Base-by-base conservation (phyloP, 1,140 invertebrate species). In the Drosophila repleta region DNA sequence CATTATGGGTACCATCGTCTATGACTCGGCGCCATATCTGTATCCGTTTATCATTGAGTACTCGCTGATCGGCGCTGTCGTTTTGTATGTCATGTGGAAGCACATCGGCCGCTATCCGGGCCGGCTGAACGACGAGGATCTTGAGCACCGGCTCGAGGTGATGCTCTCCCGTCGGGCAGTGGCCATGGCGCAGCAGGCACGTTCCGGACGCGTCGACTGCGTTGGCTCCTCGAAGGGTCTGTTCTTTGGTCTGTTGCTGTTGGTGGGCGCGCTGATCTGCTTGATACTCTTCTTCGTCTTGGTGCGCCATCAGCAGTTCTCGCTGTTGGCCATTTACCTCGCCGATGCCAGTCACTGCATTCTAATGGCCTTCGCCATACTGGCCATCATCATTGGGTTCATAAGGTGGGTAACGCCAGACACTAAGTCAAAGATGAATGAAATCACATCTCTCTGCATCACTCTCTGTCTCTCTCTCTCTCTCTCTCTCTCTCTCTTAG, bases 21-120 rank as follows among this genome's bases (percentile, higher is more conserved):
- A 96, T 73, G 96, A 98, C 84, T 96, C 97, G 2, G 96, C 97
- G 4, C 97, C 97, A 0, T 99, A 98, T 91, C 93, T 99, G 18
- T 99, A 97, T 92, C 98, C 98, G 0, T 98, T 98, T 91, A 99
- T 99, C 75, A 98, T 99, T 82, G 97, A 99, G 91, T 99, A 99
- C 92, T 98, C 97, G 66, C 93, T 99, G 46, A 99, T 99, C 90
- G 98, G 97, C 17, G 98, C 98, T 20, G 98, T 98, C 52, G 97
- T 99, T 20, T 96, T 99, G 81, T 99, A 98, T 92, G 97, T 99
- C 45, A 99, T 99, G 95, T 99, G 98, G 98, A 96, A 96, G 88
- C 97, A 98, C 92, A 98, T 98, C 92, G 97, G 97, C 37, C 94
- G 96, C 77, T 95, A 96, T 92, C 95, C 96, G 1, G 94, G 94